Percentiles rank a stretch among this genome's conserved stretches.
Evolutionary conservation across 2,888 invertebrate species (phyloP).

Genomic region (Drosophila picticornis): DNA sequence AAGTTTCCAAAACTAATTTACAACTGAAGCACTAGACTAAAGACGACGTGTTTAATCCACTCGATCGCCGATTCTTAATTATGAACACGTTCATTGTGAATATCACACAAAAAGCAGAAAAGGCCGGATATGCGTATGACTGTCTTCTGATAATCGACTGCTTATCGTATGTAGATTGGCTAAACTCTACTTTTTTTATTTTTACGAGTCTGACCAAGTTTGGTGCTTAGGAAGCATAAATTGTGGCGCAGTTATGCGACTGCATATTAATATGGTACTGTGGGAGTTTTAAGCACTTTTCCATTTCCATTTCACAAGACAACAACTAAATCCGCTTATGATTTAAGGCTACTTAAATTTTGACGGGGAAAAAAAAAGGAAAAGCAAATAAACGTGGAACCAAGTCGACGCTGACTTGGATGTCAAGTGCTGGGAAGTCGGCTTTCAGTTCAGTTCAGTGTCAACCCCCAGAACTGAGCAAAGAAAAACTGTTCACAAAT

Average conservation of each 20-base stretch:
- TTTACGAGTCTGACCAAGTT: slow-evolving; percentile 51
- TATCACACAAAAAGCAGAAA: not conserved
- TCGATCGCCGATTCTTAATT: slow-evolving; percentile 33
- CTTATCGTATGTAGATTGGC: slow-evolving; percentile 48
- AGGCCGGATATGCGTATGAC: slow-evolving; percentile 56
- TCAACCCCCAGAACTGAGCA: slow-evolving; percentile 12
- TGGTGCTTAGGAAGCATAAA: slow-evolving; percentile 59
- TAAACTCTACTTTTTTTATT: not conserved
- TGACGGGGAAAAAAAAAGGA: not conserved
- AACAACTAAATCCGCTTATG: slow-evolving; percentile 5
- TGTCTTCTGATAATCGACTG: slow-evolving; percentile 39
- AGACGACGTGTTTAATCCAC: not conserved
- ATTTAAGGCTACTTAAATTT: not conserved
- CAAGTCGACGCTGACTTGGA: slow-evolving; percentile 14
- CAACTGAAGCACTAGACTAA: not conserved
- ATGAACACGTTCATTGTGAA: slow-evolving; percentile 33
- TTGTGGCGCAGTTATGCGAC: slow-evolving; percentile 23
- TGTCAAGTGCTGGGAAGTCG: slow-evolving; percentile 9
- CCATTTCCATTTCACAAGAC: slow-evolving; percentile 10
- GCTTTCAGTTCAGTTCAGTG: slow-evolving; percentile 16
- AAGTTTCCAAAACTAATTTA: not conserved
- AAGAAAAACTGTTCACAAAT: slow-evolving; percentile 9
- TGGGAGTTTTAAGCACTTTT: slow-evolving; percentile 28
- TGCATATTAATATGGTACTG: slow-evolving; percentile 21
- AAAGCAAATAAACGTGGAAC: not conserved